Base-by-base conservation (phyloP, 2,113 vertebrate genomes). In the Nycticorax nycticorax region DNA sequence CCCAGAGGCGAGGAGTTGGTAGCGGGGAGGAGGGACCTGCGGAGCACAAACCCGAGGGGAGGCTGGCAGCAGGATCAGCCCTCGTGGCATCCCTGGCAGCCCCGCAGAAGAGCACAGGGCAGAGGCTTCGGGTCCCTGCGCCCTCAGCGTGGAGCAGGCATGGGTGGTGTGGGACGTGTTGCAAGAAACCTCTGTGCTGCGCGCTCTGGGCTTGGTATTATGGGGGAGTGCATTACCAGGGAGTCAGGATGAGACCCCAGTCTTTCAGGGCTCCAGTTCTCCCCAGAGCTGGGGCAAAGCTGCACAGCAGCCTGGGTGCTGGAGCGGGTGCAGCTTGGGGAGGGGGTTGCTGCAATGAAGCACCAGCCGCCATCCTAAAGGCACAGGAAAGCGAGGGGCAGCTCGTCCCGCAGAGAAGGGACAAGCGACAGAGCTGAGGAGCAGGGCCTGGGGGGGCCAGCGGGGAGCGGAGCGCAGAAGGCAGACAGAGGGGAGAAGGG, bases 121-220 rank as follows among this genome's bases (percentile, higher is more conserved):
- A 67, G 33, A 32, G 37, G 27, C 13, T 8, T 5, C 1, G 1
- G 20, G 24, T 59, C 30, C 17, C 45, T 21, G 33, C 52, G 17
- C 32, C 19, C 43, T 5, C 32, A 30, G 37, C 4, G 0, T 10
- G 28, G 28, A 55, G 15, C 23, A 32, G 21, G 57, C 22, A 6
- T 0, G 10, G 28, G 24, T 20, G 37, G 53, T 41, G 72, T 9
- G 20, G 53, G 39, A 13, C 1, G 1, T 21, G 21, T 4, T 39
- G 24, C 11, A 20, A 22, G 59, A 41, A 45, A 33, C 28, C 37
- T 22, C 35, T 11, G 41, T 8, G 63, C 55, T 59, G 81, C 47
- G 3, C 2, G 35, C 10, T 24, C 6, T 7, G 37, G 62, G 43
- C 47, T 85, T 6, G 8, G 35, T 16, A 3, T 37, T 39, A 20